Evolutionary conservation across 2,888 invertebrate genomes (phyloP).

Genomic region (Nemurella pictetii): DNA sequence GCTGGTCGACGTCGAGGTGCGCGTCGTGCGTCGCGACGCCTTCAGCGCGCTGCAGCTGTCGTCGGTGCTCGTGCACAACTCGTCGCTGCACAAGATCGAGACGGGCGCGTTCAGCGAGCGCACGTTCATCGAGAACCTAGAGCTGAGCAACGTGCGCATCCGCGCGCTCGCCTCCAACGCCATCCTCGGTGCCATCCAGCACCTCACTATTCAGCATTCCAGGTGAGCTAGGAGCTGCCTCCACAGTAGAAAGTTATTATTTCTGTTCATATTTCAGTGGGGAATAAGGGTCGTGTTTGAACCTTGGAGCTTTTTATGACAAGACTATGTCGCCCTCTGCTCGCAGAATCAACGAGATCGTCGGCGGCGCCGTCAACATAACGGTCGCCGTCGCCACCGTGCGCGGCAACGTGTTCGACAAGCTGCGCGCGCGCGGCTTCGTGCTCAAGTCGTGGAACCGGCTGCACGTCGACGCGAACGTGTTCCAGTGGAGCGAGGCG

Average conservation of each 20-base stretch:
- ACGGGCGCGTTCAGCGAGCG: constrained; percentile 65
- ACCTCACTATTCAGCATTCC: constrained; percentile 66
- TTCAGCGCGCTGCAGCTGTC: constrained; percentile 69
- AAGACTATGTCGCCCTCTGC: constrained; percentile 30
- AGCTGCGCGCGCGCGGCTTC: constrained; percentile 62
- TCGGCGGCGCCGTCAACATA: constrained; percentile 65
- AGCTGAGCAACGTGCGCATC: constrained; percentile 62
- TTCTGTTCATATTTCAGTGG: no score
- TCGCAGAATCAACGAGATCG: constrained; percentile 65
- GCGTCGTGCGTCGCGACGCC: constrained; percentile 62
- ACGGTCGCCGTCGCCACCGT: constrained; percentile 65
- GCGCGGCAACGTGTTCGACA: constrained; percentile 63
- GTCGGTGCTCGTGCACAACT: constrained; percentile 63
- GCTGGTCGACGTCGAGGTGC: constrained; percentile 57
- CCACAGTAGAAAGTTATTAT: no score
- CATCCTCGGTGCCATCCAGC: constrained; percentile 64
- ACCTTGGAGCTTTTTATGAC: no score
- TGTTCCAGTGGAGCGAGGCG: constrained; percentile 61
- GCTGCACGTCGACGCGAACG: constrained; percentile 65
- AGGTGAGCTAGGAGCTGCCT: constrained; percentile 55
- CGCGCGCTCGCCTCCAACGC: constrained; percentile 61
- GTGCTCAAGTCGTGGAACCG: constrained; percentile 67
- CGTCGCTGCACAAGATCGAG: constrained; percentile 62
- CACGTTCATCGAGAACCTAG: constrained; percentile 64
- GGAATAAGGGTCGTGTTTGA: no score